Evolutionary conservation across 2,888 invertebrate species (phyloP), one percentile per base, ranked within the genome.

Genomic region (Lasioglossum morio): DNA sequence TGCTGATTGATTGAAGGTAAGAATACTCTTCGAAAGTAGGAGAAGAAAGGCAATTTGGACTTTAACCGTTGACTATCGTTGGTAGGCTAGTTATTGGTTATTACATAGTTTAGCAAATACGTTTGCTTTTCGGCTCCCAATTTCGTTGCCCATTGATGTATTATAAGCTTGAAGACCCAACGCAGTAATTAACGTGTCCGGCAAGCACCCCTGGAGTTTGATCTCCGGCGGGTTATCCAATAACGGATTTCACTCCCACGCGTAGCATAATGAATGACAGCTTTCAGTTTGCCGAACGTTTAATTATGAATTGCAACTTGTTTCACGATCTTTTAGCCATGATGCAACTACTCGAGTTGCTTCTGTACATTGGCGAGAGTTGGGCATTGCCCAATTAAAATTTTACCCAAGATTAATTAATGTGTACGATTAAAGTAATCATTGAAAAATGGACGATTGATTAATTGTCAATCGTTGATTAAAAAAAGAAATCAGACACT

Each of bases 111-210:
- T 19, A 16, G 16, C 2, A 2, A 63, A 63, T 30, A 16, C 16
- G 63, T 7, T 63, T 16, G 63, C 63, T 63, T 30, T 30, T 63
- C 63, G 63, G 30, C 16, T 63, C 16, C 63, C 63, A 30, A 63
- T 63, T 30, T 63, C 63, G 30, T 30, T 63, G 2, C 7, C 30
- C 30, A 63, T 63, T 63, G 63, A 63, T 30, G 63, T 63, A 63
- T 63, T 63, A 63, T 63, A 30, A 30, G 63, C 30, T 30, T 7
- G 30, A 63, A 30, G 30, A 30, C 16, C 30, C 30, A 30, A 63
- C 30, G 30, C 30, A 63, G 63, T 30, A 63, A 63, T 63, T 63
- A 63, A 63, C 63, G 63, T 63, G 63, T 30, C 63, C 30, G 30
- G 30, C 30, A 63, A 30, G 63, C 16, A 63, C 30, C 30, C 63